These are phyloP conservation scores for Drosophila takahashii DNA, from an alignment of 1,140 invertebrate genomes.

Conservation along the genomic window DNA sequence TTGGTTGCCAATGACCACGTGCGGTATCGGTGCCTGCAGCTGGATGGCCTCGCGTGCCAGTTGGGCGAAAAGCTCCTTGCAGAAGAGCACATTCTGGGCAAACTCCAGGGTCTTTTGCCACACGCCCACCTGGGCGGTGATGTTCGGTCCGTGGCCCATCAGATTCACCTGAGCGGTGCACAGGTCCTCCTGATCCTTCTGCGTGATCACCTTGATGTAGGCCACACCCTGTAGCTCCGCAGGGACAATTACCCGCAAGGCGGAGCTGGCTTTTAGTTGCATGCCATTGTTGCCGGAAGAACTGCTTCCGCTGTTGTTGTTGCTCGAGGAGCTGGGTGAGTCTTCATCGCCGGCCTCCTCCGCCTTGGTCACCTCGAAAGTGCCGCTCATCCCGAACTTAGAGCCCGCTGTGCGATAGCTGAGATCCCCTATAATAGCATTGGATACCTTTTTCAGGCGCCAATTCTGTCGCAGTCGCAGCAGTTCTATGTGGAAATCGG, in stretches of 20 bases:
- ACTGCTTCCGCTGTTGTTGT: conserved; percentile 55
- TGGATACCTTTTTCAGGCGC: conserved; percentile 97
- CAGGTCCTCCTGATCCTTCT: conserved; percentile 95
- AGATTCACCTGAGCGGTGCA: conserved; percentile 91
- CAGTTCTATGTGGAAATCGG: conserved; percentile 97
- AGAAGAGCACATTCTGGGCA: conserved; percentile 98
- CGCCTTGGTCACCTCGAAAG: conserved; percentile 98
- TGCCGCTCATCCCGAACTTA: conserved; percentile 95
- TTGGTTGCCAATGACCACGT: conserved; percentile 98
- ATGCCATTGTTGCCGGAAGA: conserved; percentile 65
- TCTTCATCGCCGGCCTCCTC: conserved; percentile 95
- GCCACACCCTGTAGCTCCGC: conserved; percentile 97
- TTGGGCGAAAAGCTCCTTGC: conserved; percentile 98
- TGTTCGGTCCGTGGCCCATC: conserved; percentile 88
- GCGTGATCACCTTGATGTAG: conserved; percentile 97
- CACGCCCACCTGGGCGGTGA: conserved; percentile 88
- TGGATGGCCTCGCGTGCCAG: conserved; percentile 97
- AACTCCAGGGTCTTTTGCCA: conserved; percentile 98
- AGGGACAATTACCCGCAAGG: conserved; percentile 95
- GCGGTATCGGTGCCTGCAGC: conserved; percentile 95
- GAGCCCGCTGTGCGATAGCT: conserved; percentile 97
- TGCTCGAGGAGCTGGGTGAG: conserved; percentile 82
- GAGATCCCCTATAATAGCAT: conserved; percentile 97
- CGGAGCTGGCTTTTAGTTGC: conserved; percentile 88
- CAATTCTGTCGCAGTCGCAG: conserved; percentile 96